A percentile compares a stretch with the other conserved stretches of the same genome.
Evolutionary conservation across 1,140 invertebrate genomes (phyloP).

Genomic region (Bacillus rossius): DNA sequence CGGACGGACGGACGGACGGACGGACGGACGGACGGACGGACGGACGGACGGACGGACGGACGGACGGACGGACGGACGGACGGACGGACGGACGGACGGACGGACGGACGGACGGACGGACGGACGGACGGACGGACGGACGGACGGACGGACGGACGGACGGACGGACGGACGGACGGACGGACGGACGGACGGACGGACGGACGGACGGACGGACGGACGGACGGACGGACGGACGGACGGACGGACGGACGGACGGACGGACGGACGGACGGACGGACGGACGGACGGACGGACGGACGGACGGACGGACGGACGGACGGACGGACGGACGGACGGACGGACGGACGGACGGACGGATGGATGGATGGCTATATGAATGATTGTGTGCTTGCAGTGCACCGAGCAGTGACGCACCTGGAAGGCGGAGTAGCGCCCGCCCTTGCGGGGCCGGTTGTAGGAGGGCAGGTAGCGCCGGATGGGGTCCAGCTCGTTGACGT

Average conservation of each 20-base stretch:
- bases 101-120: constrained; percentile 40
- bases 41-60: constrained; percentile 38
- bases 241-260: too few relatives aligned
- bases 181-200: constrained; percentile 22
- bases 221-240: too few relatives aligned
- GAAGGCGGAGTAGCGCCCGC: constrained; percentile 92
- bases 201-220: constrained; percentile 25
- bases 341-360: too few relatives aligned
- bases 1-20: constrained; percentile 22
- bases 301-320: too few relatives aligned
- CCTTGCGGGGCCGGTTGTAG: constrained; percentile 86
- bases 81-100: constrained; percentile 40
- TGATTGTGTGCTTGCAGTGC: too few relatives aligned
- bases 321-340: too few relatives aligned
- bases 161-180: constrained; percentile 6
- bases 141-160: constrained; percentile 11
- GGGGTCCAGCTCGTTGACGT: constrained; percentile 94
- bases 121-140: constrained; percentile 36
- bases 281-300: too few relatives aligned
- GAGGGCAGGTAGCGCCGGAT: constrained; percentile 93
- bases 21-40: constrained; percentile 28
- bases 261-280: too few relatives aligned
- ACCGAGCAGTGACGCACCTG: too few relatives aligned
- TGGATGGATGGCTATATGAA: too few relatives aligned
- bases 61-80: constrained; percentile 40